Conservation (phyloP, 2,113 vertebrate genomes). For the Rynchops niger region DNA sequence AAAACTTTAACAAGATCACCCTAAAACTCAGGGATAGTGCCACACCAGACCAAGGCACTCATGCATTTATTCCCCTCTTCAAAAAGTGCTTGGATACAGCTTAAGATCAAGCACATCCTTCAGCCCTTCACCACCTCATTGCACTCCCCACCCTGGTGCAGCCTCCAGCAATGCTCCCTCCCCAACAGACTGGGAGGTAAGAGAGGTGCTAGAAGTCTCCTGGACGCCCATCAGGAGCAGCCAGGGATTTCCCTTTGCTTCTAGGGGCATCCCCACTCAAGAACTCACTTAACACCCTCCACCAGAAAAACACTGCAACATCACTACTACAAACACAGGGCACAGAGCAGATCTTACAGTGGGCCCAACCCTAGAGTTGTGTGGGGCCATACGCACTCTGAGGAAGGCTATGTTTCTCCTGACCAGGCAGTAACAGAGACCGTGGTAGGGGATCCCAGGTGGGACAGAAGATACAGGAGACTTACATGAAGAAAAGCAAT, state of each 20-base stretch:
- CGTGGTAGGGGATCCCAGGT: accelerated
- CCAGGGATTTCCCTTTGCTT: background rate
- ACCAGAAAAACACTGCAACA: accelerated
- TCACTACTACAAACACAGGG: background rate
- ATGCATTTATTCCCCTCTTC: background rate
- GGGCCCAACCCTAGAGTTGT: background rate
- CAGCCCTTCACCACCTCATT: background rate
- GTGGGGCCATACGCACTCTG: accelerated
- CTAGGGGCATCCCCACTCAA: background rate
- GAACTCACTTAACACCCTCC: background rate
- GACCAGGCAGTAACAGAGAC: accelerated
- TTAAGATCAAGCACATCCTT: background rate
- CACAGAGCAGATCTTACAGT: accelerated
- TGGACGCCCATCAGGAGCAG: background rate
- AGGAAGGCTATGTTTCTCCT: background rate
- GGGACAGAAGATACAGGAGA: background rate
- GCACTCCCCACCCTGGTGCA: background rate
- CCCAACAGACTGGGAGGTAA: background rate
- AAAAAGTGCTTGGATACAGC: background rate
- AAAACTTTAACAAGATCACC: background rate
- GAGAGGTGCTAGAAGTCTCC: background rate
- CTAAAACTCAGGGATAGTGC: background rate
- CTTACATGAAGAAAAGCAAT: background rate
- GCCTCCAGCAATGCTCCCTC: background rate
- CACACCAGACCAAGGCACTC: background rate